These are phyloP conservation scores for Echinometra lucunter DNA, from an alignment of 53 echinoderm and acorn worm genomes.

Conservation along the genomic window DNA sequence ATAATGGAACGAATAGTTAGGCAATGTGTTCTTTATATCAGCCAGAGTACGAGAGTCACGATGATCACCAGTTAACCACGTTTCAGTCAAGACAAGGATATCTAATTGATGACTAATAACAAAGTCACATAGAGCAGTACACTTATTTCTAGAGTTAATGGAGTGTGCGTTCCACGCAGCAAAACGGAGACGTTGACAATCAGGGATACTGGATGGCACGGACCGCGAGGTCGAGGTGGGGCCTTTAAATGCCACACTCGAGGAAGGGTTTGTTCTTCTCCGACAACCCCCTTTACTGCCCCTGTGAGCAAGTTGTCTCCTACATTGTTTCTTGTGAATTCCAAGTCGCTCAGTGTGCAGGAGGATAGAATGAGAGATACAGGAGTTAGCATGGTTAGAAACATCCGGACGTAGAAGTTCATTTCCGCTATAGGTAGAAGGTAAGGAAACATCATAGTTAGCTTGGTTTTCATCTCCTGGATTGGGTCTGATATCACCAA, in stretches of 20 bases:
- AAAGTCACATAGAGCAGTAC: slow-evolving; percentile 41
- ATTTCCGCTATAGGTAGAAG: background rate
- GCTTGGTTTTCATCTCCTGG: too few relatives aligned
- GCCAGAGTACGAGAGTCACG: slow-evolving; percentile 46
- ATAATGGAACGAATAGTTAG: slow-evolving; percentile 62
- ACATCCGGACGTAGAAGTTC: background rate
- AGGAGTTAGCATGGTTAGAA: background rate
- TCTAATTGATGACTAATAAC: slow-evolving; percentile 18
- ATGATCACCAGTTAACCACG: slow-evolving; percentile 9
- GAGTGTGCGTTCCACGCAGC: slow-evolving; percentile 58
- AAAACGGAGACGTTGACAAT: slow-evolving; percentile 33
- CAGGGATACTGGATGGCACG: background rate
- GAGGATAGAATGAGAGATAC: background rate
- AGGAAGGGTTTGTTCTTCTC: background rate
- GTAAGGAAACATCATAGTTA: too few relatives aligned
- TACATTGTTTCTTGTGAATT: background rate
- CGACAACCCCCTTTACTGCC: slow-evolving; percentile 8
- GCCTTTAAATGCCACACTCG: too few relatives aligned
- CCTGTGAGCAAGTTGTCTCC: background rate
- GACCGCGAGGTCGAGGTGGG: background rate
- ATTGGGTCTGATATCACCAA: too few relatives aligned
- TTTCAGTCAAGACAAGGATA: background rate
- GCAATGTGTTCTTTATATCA: slow-evolving; percentile 68
- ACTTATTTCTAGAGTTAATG: slow-evolving; percentile 49
- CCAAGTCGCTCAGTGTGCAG: background rate